Evolutionary conservation across 2,888 invertebrate genomes (phyloP).

Genomic region (Leptopilina drosophilae): DNA sequence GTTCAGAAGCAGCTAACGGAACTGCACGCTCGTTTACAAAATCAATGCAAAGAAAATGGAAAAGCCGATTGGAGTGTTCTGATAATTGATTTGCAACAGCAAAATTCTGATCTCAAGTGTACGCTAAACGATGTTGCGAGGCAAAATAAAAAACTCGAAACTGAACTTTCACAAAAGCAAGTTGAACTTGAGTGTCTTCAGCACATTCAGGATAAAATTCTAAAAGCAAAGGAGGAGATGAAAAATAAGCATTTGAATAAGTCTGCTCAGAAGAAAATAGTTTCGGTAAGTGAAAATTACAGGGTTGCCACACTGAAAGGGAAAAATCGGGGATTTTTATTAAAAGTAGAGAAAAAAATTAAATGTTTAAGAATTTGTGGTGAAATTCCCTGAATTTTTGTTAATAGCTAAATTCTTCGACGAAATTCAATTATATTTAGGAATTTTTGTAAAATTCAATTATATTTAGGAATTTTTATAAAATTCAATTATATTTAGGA

Average conservation of each 20-base stretch:
- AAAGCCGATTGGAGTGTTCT: constrained; percentile 56
- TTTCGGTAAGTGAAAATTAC: no score
- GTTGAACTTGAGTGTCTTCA: constrained; percentile 81
- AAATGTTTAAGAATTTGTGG: no score
- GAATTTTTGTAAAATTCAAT: no score
- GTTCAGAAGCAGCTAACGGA: constrained; percentile 56
- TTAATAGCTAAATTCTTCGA: no score
- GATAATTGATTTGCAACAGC: constrained; percentile 65
- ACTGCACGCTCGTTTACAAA: constrained; percentile 55
- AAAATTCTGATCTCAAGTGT: constrained; percentile 78
- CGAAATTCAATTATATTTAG: no score
- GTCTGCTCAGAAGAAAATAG: no score
- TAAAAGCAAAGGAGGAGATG: constrained; percentile 82
- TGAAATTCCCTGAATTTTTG: no score
- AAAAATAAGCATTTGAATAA: constrained; percentile 64
- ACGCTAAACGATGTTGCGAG: constrained; percentile 77
- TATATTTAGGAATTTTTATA: no score
- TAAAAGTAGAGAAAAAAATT: no score
- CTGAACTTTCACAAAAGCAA: constrained; percentile 79
- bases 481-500: no score
- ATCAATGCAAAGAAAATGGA: constrained; percentile 60
- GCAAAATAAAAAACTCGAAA: constrained; percentile 78
- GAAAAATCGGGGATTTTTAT: no score
- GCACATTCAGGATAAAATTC: constrained; percentile 81
- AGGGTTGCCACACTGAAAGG: no score